phyloP scores from a whole-genome alignment of 64 coral and sea anemone genomes.

The Acropora yongei region DNA sequence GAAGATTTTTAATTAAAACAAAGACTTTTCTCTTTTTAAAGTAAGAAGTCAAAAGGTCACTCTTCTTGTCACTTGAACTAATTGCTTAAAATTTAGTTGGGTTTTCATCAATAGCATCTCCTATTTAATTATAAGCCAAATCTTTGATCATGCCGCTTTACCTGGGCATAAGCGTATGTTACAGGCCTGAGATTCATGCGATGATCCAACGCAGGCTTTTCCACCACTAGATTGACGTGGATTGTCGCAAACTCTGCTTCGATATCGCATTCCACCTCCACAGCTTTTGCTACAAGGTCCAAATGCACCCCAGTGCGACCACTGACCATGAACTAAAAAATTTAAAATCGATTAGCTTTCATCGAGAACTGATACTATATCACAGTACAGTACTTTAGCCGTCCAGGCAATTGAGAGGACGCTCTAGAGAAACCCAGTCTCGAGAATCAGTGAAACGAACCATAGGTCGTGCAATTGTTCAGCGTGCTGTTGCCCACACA shows the following conservation, averaged over 20 bases:
- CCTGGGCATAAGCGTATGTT: conserved; percentile 48
- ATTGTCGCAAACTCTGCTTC: conserved; percentile 15
- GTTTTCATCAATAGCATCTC: no score
- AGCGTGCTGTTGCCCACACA: no score
- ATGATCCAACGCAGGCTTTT: conserved; percentile 16
- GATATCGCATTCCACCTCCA: conserved; percentile 21
- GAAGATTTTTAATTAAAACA: no score
- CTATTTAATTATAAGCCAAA: background rate
- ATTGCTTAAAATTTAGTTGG: no score
- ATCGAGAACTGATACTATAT: background rate
- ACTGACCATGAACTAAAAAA: conserved; percentile 31
- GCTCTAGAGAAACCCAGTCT: no score
- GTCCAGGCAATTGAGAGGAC: no score
- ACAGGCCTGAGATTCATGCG: conserved; percentile 25
- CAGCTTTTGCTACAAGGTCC: conserved; percentile 36
- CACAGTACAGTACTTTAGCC: no score
- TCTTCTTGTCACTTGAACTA: no score
- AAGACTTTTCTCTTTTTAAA: no score
- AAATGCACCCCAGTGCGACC: conserved; percentile 15
- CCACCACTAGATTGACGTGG: conserved; percentile 48
- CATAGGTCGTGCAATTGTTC: no score
- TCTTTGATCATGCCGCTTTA: background rate
- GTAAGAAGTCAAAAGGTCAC: no score
- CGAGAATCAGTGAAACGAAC: no score
- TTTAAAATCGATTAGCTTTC: background rate